phyloP scores from a whole-genome alignment of 1,140 invertebrate genomes.

The Drosophila bocqueti region DNA sequence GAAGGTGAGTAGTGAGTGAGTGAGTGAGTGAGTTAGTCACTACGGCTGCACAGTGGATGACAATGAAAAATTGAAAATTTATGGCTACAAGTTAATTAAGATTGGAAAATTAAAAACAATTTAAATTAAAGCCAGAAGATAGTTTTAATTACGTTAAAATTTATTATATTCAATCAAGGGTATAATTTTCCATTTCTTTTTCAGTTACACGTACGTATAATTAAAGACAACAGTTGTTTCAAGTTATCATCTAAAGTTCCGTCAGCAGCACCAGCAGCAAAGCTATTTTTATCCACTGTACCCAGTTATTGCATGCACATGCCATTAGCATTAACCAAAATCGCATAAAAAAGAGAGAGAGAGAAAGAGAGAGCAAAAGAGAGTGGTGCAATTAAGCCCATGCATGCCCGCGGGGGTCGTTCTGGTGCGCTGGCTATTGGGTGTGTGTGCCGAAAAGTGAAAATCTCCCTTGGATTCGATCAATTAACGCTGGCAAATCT shows the following conservation, averaged over 20 bases:
- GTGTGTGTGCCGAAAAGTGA: conserved; percentile 15
- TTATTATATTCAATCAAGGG: no score
- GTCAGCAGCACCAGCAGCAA: background rate
- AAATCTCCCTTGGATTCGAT: conserved; percentile 23
- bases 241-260: background rate
- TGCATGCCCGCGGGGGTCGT: conserved; percentile 55
- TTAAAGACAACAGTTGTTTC: background rate
- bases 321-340: conserved; percentile 61
- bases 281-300: conserved; percentile 13
- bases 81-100: background rate
- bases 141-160: no score
- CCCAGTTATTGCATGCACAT: conserved; percentile 47
- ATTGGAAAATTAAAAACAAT: no score
- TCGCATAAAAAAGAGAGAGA: conserved; percentile 17
- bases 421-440: conserved; percentile 39
- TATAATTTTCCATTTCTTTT: background rate
- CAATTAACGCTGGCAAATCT: conserved; percentile 20
- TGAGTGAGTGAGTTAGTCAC: conserved; percentile 16
- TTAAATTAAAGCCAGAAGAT: background rate
- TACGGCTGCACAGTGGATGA: conserved; percentile 14
- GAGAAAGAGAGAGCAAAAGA: conserved; percentile 1
- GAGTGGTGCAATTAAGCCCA: conserved; percentile 70
- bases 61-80: background rate
- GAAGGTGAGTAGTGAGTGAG: conserved; percentile 16
- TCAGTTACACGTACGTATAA: background rate